Base-by-base conservation (phyloP, 2,113 vertebrate genomes). In the Zapus hudsonius region DNA sequence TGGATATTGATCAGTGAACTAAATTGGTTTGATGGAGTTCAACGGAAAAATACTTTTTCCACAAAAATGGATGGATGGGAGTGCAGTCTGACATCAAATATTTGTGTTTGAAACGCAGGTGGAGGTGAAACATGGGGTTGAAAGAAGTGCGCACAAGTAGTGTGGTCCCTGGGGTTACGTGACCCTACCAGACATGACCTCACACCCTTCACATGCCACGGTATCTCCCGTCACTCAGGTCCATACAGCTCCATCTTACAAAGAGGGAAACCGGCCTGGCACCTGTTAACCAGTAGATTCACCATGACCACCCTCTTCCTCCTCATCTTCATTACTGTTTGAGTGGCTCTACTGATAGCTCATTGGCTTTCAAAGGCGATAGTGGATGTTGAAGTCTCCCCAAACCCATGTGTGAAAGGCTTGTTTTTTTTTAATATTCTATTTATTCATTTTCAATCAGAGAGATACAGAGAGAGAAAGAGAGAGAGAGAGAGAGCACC, bases 21-120 rank as follows among this genome's bases (percentile, higher is more conserved):
- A 94, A 96, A 95, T 94, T 91, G 92, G 76, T 84, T 95, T 96
- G 93, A 96, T 97, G 95, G 93, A 95, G 89, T 95, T 93, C 78
- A 52, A 67, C 55, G 69, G 73, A 79, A 90, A 95, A 96, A 93
- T 70, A 94, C 67, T 84, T 87, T 81, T 82, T 87, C 44, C 78
- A 84, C 80, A 83, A 92, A 96, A 95, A 63, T 84, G 40, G 83
- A 89, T 91, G 87, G 83, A 97, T 95, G 89, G 73, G 84, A 94
- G 59, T 64, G 82, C 85, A 84, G 87, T 93, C 95, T 67, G 89
- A 73, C 88, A 95, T 84, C 95, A 94, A 94, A 96, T 95, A 84
- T 82, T 96, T 94, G 73, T 91, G 70, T 91, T 67, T 94, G 75
- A 87, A 95, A 93, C 87, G 74, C 52, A 84, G 29, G 92, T 78